Conservation (phyloP, 2,888 invertebrate species). For the Altica lythri region DNA sequence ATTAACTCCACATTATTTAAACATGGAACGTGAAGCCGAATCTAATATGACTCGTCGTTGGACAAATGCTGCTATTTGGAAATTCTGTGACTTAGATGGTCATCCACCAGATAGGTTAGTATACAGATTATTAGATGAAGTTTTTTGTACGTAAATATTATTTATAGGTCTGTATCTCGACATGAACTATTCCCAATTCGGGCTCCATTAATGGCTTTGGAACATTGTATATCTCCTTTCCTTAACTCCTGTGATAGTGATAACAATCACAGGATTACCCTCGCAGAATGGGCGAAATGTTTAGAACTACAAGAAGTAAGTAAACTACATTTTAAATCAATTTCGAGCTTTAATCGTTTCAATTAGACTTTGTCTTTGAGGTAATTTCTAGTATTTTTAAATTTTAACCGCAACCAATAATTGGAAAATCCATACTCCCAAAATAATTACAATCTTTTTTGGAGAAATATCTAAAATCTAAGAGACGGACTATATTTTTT, state of each 20-base stretch:
- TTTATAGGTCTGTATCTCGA: slow-evolving; percentile 75
- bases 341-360: too few species aligned
- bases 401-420: too few species aligned
- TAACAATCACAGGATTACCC: slow-evolving; percentile 86
- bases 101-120: slow-evolving; percentile 82
- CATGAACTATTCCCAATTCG: slow-evolving; percentile 96
- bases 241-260: slow-evolving; percentile 88
- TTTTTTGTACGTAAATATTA: slow-evolving; percentile 22
- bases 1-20: slow-evolving; percentile 78
- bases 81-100: slow-evolving; percentile 96
- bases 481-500: too few species aligned
- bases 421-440: too few species aligned
- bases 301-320: slow-evolving; percentile 80
- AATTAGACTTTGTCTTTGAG: too few species aligned
- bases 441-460: too few species aligned
- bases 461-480: too few species aligned
- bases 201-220: slow-evolving; percentile 92
- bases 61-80: slow-evolving; percentile 96
- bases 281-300: slow-evolving; percentile 91
- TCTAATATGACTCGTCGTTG: slow-evolving; percentile 81
- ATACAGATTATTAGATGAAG: slow-evolving; percentile 1
- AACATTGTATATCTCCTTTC: slow-evolving; percentile 98
- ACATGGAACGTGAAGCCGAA: slow-evolving; percentile 90
- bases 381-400: too few species aligned
- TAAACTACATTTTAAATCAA: too few species aligned